Percentiles rank a stretch among this genome's conserved stretches.
phyloP scores from a whole-genome alignment of 2,888 invertebrate species.

The Brachylomia viminalis region DNA sequence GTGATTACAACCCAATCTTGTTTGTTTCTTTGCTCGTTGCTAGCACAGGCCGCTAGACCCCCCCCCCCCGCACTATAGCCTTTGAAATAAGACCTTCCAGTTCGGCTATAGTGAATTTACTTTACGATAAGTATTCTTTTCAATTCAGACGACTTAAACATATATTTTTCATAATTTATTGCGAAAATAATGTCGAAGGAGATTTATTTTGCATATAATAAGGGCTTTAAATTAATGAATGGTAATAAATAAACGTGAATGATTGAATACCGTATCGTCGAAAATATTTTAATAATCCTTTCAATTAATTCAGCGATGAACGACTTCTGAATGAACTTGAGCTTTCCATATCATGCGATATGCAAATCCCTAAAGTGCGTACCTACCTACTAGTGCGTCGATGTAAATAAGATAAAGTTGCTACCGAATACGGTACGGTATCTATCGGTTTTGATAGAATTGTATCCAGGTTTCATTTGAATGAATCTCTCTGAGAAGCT shows the following conservation, averaged over 20 bases:
- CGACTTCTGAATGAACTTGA: constrained; percentile 28
- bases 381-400: constrained; percentile 30
- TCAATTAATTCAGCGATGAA: constrained; percentile 57
- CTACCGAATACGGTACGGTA: constrained; percentile 23
- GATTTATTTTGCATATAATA: constrained; percentile 34
- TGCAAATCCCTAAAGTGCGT: constrained; percentile 43
- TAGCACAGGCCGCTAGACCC: background rate
- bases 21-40: constrained; percentile 60
- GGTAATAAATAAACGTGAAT: constrained; percentile 37
- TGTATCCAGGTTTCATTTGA: constrained; percentile 63
- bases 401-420: constrained; percentile 47
- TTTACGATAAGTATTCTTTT: constrained; percentile 21
- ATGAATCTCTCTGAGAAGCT: constrained; percentile 47
- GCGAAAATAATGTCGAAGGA: constrained; percentile 15
- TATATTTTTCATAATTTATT: constrained; percentile 9
- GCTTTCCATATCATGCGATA: constrained; percentile 29
- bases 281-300: constrained; percentile 53
- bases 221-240: constrained; percentile 19
- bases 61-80: background rate
- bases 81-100: constrained; percentile 15
- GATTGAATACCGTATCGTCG: constrained; percentile 31
- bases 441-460: constrained; percentile 43
- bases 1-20: constrained; percentile 69
- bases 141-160: background rate
- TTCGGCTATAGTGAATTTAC: constrained; percentile 25